phyloP scores from a whole-genome alignment of 2,888 invertebrate species.

The Aporophyla nigra region DNA sequence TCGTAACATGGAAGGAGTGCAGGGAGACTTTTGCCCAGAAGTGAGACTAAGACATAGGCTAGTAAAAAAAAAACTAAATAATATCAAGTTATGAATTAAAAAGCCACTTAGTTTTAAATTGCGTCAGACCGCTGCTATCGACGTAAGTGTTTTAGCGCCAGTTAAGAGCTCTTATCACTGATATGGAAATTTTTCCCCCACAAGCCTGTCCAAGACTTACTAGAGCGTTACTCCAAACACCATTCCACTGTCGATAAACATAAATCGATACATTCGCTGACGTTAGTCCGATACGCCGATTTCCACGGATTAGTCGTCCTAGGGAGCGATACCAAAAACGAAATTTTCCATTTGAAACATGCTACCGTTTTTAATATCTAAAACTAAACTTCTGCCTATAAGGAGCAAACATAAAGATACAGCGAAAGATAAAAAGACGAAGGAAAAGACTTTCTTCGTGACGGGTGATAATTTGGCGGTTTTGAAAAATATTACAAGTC shows the following conservation, averaged over 20 bases:
- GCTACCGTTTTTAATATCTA: constrained; percentile 86
- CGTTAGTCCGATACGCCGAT: constrained; percentile 52
- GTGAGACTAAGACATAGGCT: too few relatives aligned
- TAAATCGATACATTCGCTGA: constrained; percentile 62
- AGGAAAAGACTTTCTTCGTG: constrained; percentile 76
- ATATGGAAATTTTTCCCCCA: constrained; percentile 54
- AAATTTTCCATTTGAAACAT: constrained; percentile 67
- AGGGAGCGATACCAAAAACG: neutral
- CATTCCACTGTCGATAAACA: constrained; percentile 57
- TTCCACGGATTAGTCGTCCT: constrained; percentile 56
- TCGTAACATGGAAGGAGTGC: too few relatives aligned
- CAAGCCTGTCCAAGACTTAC: constrained; percentile 53
- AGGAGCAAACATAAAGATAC: constrained; percentile 70
- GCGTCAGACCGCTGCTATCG: constrained; percentile 31
- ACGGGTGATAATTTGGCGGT: constrained; percentile 77
- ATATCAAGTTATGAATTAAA: constrained; percentile 23
- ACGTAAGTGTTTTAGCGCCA: constrained; percentile 32
- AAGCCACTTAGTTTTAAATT: constrained; percentile 37
- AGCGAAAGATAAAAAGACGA: constrained; percentile 70
- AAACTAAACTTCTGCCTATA: constrained; percentile 81
- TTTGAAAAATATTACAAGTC: constrained; percentile 66
- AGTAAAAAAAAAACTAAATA: too few relatives aligned
- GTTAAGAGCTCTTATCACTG: constrained; percentile 51
- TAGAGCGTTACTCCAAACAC: constrained; percentile 62
- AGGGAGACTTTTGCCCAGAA: too few relatives aligned